Conservation (phyloP, 2,888 invertebrate species). For the Argyra leucocephala region DNA sequence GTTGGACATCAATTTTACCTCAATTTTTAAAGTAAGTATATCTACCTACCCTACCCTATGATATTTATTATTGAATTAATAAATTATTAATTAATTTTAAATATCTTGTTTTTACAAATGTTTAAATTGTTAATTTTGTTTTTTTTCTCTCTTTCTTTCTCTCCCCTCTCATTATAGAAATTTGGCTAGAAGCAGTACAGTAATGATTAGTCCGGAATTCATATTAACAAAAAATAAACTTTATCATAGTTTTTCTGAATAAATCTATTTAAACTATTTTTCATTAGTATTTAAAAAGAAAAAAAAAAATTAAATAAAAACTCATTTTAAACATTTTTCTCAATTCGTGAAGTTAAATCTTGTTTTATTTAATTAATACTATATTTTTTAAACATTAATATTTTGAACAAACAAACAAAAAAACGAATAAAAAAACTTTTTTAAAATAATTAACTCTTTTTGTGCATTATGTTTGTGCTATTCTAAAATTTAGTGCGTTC, state of each 20-base stretch:
- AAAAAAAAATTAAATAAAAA: background rate
- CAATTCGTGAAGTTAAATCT: background rate
- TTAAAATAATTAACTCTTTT: background rate
- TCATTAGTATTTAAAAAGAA: too few relatives aligned
- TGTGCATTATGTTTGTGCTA: slow-evolving; percentile 13
- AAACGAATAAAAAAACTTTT: slow-evolving; percentile 17
- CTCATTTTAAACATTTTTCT: slow-evolving; percentile 8
- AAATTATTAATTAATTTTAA: too few relatives aligned
- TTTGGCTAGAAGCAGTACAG: slow-evolving; percentile 73
- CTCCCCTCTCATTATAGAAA: slow-evolving; percentile 52
- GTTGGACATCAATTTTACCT: slow-evolving; percentile 79
- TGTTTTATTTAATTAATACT: background rate
- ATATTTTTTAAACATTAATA: background rate
- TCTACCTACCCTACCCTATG: slow-evolving; percentile 14
- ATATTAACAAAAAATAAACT: slow-evolving; percentile 84
- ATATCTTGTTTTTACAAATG: slow-evolving; percentile 5
- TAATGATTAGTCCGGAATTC: slow-evolving; percentile 82
- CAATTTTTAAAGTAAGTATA: slow-evolving; percentile 79
- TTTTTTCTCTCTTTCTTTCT: slow-evolving; percentile 26
- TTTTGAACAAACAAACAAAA: slow-evolving; percentile 16
- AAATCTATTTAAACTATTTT: slow-evolving; percentile 25
- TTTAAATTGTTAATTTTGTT: slow-evolving; percentile 12
- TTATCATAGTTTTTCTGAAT: slow-evolving; percentile 61
- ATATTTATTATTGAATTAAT: slow-evolving; percentile 9
- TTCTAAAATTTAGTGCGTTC: background rate